These are phyloP conservation scores for Cylas formicarius DNA, from an alignment of 1,140 invertebrate genomes.

Conservation along the genomic window DNA sequence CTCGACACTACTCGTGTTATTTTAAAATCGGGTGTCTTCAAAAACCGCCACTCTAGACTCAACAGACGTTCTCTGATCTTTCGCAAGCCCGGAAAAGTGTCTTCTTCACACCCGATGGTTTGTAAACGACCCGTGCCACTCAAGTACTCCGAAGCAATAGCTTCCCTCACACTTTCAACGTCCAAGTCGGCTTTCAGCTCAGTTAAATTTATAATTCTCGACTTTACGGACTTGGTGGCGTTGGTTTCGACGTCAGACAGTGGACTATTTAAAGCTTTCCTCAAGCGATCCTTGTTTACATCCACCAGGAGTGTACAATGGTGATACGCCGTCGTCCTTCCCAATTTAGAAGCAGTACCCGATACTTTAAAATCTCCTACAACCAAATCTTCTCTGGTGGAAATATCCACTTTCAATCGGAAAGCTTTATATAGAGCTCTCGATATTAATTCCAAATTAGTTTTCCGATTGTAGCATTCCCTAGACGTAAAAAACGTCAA, in stretches of 20 bases:
- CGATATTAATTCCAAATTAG: conserved; percentile 79
- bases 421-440: conserved; percentile 67
- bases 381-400: conserved; percentile 64
- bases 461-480: conserved; percentile 69
- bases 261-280: conserved; percentile 45
- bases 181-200: conserved; percentile 63
- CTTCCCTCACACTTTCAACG: conserved; percentile 60
- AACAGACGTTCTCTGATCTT: conserved; percentile 56
- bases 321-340: conserved; percentile 79
- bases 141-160: conserved; percentile 72
- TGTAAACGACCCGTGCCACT: conserved; percentile 64
- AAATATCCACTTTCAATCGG: conserved; percentile 66
- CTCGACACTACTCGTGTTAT: conserved; percentile 4
- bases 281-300: conserved; percentile 69
- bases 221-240: conserved; percentile 72
- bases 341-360: conserved; percentile 87
- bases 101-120: conserved; percentile 75
- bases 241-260: conserved; percentile 56
- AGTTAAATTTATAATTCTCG: conserved; percentile 68
- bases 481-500: conserved; percentile 79
- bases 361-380: conserved; percentile 51
- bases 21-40: conserved; percentile 73
- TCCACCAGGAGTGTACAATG: conserved; percentile 89
- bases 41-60: conserved; percentile 82
- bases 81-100: conserved; percentile 54